Evolutionary conservation across 92 coral and sea anemone species (phyloP).

Genomic region (Actinernus sp.): DNA sequence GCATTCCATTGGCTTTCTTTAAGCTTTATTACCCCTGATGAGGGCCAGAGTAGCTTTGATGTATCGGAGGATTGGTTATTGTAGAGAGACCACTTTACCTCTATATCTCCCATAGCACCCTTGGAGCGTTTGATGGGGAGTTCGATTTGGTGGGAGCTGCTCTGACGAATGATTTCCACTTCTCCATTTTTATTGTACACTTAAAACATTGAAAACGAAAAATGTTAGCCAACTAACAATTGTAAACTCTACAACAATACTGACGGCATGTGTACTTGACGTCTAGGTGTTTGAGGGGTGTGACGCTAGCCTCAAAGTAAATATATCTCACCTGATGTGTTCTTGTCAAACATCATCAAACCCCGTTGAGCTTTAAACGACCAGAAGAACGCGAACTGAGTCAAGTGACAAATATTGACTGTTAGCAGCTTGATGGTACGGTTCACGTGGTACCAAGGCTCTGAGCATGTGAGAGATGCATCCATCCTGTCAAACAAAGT

Average conservation of each 20-base stretch:
- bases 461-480: constrained; percentile 89
- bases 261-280: too few species aligned
- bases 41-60: constrained; percentile 73
- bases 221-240: too few species aligned
- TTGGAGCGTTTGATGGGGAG: constrained; percentile 87
- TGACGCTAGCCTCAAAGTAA: too few species aligned
- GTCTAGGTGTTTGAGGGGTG: too few species aligned
- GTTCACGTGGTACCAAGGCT: constrained; percentile 92
- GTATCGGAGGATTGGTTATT: constrained; percentile 57
- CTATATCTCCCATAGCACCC: constrained; percentile 88
- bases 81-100: constrained; percentile 74
- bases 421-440: constrained; percentile 85
- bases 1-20: constrained; percentile 89
- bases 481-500: constrained; percentile 83
- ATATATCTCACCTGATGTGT: constrained; percentile 79
- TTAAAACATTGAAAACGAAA: constrained; percentile 7
- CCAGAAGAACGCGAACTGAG: constrained; percentile 98
- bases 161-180: constrained; percentile 56
- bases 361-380: constrained; percentile 87
- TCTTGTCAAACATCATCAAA: constrained; percentile 78
- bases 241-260: too few species aligned
- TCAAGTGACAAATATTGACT: constrained; percentile 90
- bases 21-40: constrained; percentile 61
- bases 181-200: constrained; percentile 73
- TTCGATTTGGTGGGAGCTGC: constrained; percentile 59